Evolutionary conservation across 2,797 vertebrate species (phyloP).

Genomic region (Echeneis naucrates): DNA sequence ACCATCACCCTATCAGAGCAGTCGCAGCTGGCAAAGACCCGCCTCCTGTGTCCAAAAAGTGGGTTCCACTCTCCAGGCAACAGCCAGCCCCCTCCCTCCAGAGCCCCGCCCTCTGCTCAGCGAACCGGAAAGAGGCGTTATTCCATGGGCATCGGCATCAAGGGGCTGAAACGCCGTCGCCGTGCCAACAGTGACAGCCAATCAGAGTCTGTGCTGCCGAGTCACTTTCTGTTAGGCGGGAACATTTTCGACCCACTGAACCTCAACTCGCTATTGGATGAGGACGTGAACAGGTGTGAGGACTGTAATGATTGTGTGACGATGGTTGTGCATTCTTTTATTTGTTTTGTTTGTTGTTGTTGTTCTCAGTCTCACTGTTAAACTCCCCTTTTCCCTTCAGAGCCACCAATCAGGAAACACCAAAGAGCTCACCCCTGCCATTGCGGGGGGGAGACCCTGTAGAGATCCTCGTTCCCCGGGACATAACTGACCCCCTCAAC

Average conservation of each 20-base stretch:
- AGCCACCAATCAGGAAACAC: slow-evolving; percentile 84
- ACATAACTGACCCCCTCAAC: slow-evolving; percentile 93
- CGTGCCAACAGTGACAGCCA: slow-evolving; percentile 88
- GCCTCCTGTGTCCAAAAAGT: slow-evolving; percentile 74
- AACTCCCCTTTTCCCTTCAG: slow-evolving; percentile 39
- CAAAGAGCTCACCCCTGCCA: slow-evolving; percentile 90
- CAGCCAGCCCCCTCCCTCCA: slow-evolving; percentile 29
- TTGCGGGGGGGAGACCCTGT: slow-evolving; percentile 86
- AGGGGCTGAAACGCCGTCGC: slow-evolving; percentile 85
- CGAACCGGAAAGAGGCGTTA: slow-evolving; percentile 82
- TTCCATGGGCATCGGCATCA: slow-evolving; percentile 85
- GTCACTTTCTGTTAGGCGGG: slow-evolving; percentile 91
- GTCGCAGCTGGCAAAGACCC: slow-evolving; percentile 36
- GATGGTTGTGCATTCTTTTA: too few relatives aligned
- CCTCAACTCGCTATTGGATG: slow-evolving; percentile 93
- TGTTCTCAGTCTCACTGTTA: too few relatives aligned
- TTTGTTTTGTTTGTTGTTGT: too few relatives aligned
- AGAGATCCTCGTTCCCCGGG: slow-evolving; percentile 92
- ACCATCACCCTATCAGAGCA: slow-evolving; percentile 62
- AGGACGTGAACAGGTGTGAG: slow-evolving; percentile 91
- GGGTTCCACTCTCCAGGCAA: slow-evolving; percentile 75
- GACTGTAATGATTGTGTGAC: slow-evolving; percentile 6
- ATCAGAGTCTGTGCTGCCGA: slow-evolving; percentile 86
- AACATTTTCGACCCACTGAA: slow-evolving; percentile 96
- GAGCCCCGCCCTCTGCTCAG: slow-evolving; percentile 41